phyloP scores from a whole-genome alignment of 2,888 invertebrate species.

The Corbicula japonica region DNA sequence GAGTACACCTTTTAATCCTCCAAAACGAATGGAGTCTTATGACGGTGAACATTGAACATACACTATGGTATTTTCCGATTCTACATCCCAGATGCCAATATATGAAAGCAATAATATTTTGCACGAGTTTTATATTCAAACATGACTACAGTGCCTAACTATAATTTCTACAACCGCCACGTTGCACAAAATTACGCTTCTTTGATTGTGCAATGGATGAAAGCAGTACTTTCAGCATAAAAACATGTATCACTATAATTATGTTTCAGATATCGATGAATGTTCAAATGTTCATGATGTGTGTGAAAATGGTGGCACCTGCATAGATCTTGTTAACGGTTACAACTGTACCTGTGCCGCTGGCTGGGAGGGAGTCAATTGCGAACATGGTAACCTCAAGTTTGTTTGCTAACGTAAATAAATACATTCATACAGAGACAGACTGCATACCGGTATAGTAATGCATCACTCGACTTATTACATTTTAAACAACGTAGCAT shows the following conservation, averaged over 20 bases:
- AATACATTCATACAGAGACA: too few relatives aligned
- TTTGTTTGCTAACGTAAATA: too few relatives aligned
- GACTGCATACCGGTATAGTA: too few relatives aligned
- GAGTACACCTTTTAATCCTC: too few relatives aligned
- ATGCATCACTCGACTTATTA: background rate
- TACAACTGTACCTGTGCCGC: slow-evolving; percentile 13
- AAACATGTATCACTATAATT: background rate
- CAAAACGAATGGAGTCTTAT: too few relatives aligned
- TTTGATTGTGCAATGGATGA: too few relatives aligned
- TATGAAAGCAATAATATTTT: background rate
- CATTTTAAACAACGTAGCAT: background rate
- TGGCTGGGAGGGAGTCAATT: slow-evolving; percentile 5
- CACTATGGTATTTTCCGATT: too few relatives aligned
- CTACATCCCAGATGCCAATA: too few relatives aligned
- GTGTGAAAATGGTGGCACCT: background rate
- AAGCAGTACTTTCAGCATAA: too few relatives aligned
- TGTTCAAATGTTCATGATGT: background rate
- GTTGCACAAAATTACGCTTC: background rate
- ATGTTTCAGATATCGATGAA: slow-evolving; percentile 3
- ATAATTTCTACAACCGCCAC: background rate
- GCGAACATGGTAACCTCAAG: slow-evolving; percentile 9
- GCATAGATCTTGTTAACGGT: slow-evolving; percentile 7
- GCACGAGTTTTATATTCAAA: background rate
- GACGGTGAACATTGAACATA: too few relatives aligned
- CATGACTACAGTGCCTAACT: background rate